Percentiles rank a stretch among this genome's conserved stretches.
Conservation (phyloP, 1,140 invertebrate genomes). For the Cheumatopsyche charites region DNA sequence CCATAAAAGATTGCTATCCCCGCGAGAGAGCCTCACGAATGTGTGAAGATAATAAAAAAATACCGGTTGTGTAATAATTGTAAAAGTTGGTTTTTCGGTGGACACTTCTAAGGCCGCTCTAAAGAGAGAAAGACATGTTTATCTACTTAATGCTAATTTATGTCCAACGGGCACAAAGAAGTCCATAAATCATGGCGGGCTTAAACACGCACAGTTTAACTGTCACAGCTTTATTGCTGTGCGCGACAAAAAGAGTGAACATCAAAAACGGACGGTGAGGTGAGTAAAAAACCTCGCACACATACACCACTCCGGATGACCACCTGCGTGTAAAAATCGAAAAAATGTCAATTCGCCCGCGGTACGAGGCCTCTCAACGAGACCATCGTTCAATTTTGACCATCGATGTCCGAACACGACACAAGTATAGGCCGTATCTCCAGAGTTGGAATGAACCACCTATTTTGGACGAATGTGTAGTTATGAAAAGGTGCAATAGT, state of each 20-base stretch:
- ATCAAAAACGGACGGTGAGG: constrained; percentile 9
- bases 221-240: constrained; percentile 30
- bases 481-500: too few relatives aligned
- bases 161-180: constrained; percentile 32
- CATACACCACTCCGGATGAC: not conserved
- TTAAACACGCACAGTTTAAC: constrained; percentile 31
- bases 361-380: not conserved
- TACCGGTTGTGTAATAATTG: constrained; percentile 30
- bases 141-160: constrained; percentile 35
- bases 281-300: not conserved
- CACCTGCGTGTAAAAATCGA: constrained; percentile 25
- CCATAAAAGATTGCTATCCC: constrained; percentile 22
- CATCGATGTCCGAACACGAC: not conserved
- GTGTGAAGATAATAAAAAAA: constrained; percentile 29
- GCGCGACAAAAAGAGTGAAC: constrained; percentile 31
- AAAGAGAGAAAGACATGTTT: constrained; percentile 33
- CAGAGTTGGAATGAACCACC: too few relatives aligned
- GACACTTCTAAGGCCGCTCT: constrained; percentile 27
- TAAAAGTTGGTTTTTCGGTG: constrained; percentile 32
- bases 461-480: too few relatives aligned
- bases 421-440: not conserved
- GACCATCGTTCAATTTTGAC: not conserved
- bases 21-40: constrained; percentile 9
- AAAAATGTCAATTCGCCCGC: constrained; percentile 17
- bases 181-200: constrained; percentile 32